These are phyloP conservation scores for Periparus ater DNA, from an alignment of 2,797 vertebrate genomes.

Conservation along the genomic window DNA sequence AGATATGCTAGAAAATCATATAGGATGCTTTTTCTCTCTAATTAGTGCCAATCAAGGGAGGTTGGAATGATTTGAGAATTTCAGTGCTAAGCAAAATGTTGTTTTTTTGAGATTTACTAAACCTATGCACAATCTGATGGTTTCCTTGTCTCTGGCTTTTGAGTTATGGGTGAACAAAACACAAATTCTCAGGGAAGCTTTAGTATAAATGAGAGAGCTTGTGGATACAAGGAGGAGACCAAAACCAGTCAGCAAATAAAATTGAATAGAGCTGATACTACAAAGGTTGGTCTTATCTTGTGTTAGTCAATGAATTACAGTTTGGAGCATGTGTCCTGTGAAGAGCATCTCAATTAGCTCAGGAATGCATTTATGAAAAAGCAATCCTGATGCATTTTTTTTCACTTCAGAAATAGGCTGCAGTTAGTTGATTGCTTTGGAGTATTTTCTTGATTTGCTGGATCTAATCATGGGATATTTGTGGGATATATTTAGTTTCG, in stretches of 20 bases:
- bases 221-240: background rate
- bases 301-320: background rate
- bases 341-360: background rate
- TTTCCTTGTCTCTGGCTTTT: background rate
- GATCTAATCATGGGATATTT: background rate
- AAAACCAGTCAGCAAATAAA: background rate
- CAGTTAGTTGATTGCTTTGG: background rate
- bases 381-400: background rate
- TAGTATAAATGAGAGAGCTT: background rate
- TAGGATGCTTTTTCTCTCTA: background rate
- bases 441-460: background rate
- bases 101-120: background rate
- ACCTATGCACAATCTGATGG: background rate
- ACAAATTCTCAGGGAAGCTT: background rate
- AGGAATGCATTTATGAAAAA: background rate
- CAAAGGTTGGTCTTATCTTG: background rate
- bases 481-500: background rate
- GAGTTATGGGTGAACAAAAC: background rate
- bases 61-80: background rate
- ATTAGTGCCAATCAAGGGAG: background rate
- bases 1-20: background rate
- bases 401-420: background rate
- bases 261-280: background rate
- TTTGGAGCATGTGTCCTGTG: background rate
- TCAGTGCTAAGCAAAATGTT: background rate